Conservation (phyloP, 2,797 vertebrate genomes). For the Chloroceryle amazona region DNA sequence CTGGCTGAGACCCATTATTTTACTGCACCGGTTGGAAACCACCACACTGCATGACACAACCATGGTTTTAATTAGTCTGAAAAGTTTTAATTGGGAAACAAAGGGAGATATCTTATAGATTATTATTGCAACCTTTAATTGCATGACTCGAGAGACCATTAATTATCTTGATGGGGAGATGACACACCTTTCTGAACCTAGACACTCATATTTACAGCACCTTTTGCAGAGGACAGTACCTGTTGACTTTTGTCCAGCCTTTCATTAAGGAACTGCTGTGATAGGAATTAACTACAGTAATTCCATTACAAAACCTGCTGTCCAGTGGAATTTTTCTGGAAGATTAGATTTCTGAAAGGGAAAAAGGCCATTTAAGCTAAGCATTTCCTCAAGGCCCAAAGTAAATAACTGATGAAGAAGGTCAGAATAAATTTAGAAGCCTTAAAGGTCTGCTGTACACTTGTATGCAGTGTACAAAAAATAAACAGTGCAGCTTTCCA, state of each 20-base stretch:
- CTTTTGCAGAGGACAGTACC: constrained; percentile 55
- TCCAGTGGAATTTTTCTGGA: constrained; percentile 76
- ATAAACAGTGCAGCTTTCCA: constrained; percentile 68
- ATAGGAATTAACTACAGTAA: constrained; percentile 73
- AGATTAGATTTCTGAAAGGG: constrained; percentile 76
- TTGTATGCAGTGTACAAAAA: constrained; percentile 36
- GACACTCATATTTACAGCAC: constrained; percentile 51
- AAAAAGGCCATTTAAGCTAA: constrained; percentile 65
- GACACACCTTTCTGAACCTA: constrained; percentile 60
- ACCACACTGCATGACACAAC: constrained; percentile 48
- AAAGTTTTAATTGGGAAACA: constrained; percentile 72
- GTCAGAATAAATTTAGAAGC: constrained; percentile 66
- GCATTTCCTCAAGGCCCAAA: constrained; percentile 46
- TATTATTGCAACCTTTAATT: constrained; percentile 72
- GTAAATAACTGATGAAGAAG: constrained; percentile 67
- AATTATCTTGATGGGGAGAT: constrained; percentile 63
- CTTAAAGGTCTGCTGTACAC: constrained; percentile 68
- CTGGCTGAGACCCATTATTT: constrained; percentile 52
- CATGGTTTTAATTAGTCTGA: constrained; percentile 71
- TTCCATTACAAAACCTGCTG: constrained; percentile 77
- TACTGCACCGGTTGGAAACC: constrained; percentile 31
- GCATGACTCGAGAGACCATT: constrained; percentile 56
- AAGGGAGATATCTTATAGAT: constrained; percentile 58
- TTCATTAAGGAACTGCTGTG: constrained; percentile 81
- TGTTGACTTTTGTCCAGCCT: constrained; percentile 72